Conservation (phyloP, 2,888 invertebrate genomes). For the Drosophila borealis region DNA sequence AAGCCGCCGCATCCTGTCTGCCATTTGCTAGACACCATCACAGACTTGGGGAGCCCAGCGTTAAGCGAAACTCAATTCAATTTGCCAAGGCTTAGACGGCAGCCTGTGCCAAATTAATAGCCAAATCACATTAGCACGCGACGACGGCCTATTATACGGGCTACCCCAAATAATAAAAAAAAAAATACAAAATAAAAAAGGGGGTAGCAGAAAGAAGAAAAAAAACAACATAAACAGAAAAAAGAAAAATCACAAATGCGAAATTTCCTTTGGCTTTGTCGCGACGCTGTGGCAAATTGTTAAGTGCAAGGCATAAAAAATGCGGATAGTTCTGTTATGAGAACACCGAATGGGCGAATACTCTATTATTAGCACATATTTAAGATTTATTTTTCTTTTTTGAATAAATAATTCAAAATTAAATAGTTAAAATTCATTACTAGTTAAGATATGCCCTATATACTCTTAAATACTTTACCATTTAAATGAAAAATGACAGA, state of each 20-base stretch:
- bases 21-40: conserved; percentile 25
- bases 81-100: conserved; percentile 56
- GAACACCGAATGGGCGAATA: neutral
- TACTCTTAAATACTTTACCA: too few species aligned
- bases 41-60: conserved; percentile 20
- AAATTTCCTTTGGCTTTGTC: conserved; percentile 48
- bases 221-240: conserved; percentile 3
- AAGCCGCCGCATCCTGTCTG: conserved; percentile 45
- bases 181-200: conserved; percentile 20
- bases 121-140: conserved; percentile 66
- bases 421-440: too few species aligned
- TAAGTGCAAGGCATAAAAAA: conserved; percentile 53
- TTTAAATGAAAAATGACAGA: too few species aligned
- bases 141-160: conserved; percentile 51
- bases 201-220: conserved; percentile 38
- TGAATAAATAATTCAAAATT: neutral
- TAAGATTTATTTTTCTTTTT: neutral
- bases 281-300: conserved; percentile 60
- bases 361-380: neutral
- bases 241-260: conserved; percentile 50
- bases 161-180: conserved; percentile 20
- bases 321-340: neutral
- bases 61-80: conserved; percentile 61
- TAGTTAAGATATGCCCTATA: too few species aligned
- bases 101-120: conserved; percentile 61